Percentiles rank a stretch among this genome's conserved stretches.
These are phyloP conservation scores for Brienomyrus longianalis DNA, from an alignment of 2,113 vertebrate species.

Conservation along the genomic window DNA sequence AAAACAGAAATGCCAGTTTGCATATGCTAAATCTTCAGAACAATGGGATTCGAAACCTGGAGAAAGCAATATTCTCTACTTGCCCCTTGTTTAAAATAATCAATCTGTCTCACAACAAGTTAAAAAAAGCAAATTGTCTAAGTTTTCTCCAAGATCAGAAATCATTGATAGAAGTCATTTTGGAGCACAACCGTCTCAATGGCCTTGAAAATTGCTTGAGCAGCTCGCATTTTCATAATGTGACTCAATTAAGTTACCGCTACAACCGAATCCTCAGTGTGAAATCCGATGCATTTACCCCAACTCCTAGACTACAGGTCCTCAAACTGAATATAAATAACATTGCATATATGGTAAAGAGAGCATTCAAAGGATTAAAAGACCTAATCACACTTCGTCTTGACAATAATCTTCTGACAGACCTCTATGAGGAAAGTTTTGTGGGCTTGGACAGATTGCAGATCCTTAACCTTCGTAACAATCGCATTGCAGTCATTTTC, in stretches of 20 bases:
- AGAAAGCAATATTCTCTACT: rapidly evolving
- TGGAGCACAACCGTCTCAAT: conserved; percentile 63
- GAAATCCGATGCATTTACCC: conserved; percentile 41
- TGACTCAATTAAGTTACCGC: conserved; percentile 55
- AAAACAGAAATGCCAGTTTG: conserved; percentile 23
- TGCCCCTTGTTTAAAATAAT: conserved; percentile 52
- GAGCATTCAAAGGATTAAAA: conserved; percentile 54
- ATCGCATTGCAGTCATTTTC: conserved; percentile 69
- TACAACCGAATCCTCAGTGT: conserved; percentile 67
- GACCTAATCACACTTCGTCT: conserved; percentile 59
- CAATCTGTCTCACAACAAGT: conserved; percentile 58
- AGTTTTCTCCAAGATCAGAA: not conserved
- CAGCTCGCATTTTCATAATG: rapidly evolving
- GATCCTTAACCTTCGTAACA: conserved; percentile 69
- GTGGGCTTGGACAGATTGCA: conserved; percentile 50
- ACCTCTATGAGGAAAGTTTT: conserved; percentile 57
- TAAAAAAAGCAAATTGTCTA: conserved; percentile 40
- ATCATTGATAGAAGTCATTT: conserved; percentile 30
- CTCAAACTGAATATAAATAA: conserved; percentile 69
- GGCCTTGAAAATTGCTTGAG: conserved; percentile 31
- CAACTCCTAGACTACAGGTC: conserved; percentile 43
- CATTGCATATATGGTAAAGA: conserved; percentile 51
- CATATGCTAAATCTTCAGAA: conserved; percentile 30
- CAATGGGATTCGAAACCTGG: conserved; percentile 32
- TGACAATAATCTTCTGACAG: conserved; percentile 73